A percentile compares a stretch with the other conserved stretches of the same genome.
These are phyloP conservation scores for Sisyra terminalis DNA, from an alignment of 2,888 invertebrate genomes.

Conservation along the genomic window DNA sequence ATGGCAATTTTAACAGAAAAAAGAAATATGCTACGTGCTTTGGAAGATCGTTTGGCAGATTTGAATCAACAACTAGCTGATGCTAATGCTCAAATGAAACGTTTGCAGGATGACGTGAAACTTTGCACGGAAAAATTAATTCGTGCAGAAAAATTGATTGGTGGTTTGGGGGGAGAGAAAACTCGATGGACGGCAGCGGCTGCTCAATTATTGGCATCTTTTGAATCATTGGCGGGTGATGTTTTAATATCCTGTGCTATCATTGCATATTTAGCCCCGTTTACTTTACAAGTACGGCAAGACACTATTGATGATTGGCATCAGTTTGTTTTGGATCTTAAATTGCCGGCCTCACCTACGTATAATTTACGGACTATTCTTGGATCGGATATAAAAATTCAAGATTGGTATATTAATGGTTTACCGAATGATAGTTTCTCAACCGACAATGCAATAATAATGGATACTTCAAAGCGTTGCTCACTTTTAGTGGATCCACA, in stretches of 20 bases:
- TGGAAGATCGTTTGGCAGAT: conserved; percentile 60
- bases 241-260: conserved; percentile 76
- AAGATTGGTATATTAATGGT: conserved; percentile 71
- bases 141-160: conserved; percentile 76
- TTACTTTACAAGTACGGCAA: conserved; percentile 50
- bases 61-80: conserved; percentile 50
- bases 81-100: conserved; percentile 46
- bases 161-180: conserved; percentile 78
- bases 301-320: conserved; percentile 55
- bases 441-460: conserved; percentile 70
- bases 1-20: conserved; percentile 77
- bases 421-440: conserved; percentile 70
- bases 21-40: conserved; percentile 53
- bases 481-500: conserved; percentile 74
- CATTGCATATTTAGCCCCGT: conserved; percentile 79
- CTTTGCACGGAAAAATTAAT: conserved; percentile 69
- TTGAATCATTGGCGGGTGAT: conserved; percentile 76
- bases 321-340: conserved; percentile 40
- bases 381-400: conserved; percentile 74
- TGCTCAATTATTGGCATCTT: conserved; percentile 51
- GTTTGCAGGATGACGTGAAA: conserved; percentile 55
- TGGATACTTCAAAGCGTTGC: conserved; percentile 61
- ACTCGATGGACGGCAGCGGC: conserved; percentile 70
- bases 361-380: conserved; percentile 59
- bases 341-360: conserved; percentile 60